Conservation (phyloP, 2,113 vertebrate genomes). For the Dromaius novaehollandiae region DNA sequence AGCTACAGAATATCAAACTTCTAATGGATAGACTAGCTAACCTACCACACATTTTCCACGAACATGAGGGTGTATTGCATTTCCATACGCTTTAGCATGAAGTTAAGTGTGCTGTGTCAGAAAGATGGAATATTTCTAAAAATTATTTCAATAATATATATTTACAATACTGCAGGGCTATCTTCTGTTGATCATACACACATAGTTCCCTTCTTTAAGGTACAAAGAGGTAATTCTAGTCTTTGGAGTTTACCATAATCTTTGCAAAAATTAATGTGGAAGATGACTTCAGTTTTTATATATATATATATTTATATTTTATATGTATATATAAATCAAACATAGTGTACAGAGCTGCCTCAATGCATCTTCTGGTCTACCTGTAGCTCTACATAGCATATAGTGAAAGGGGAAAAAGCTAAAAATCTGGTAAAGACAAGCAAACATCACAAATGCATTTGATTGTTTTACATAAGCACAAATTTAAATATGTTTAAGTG, state of each 20-base stretch:
- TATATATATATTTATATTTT: too few species aligned
- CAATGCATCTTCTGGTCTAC: neutral
- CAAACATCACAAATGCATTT: neutral
- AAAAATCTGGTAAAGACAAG: neutral
- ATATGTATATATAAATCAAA: neutral
- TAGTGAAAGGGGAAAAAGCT: neutral
- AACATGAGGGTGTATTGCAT: neutral
- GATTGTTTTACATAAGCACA: neutral
- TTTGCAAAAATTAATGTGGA: neutral
- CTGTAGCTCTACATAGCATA: neutral
- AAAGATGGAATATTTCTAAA: neutral
- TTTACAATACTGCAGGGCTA: neutral
- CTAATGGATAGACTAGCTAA: neutral
- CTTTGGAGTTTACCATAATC: neutral
- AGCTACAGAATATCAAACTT: neutral
- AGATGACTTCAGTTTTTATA: neutral
- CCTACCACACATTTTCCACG: neutral
- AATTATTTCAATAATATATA: neutral
- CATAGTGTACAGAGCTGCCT: neutral
- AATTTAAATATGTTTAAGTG: neutral
- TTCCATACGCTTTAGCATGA: neutral
- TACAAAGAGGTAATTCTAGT: neutral
- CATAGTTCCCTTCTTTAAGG: neutral
- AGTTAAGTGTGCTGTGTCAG: neutral
- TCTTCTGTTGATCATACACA: neutral